phyloP scores from a whole-genome alignment of 2,113 vertebrate species.

The Pelvicachromis taeniatus region DNA sequence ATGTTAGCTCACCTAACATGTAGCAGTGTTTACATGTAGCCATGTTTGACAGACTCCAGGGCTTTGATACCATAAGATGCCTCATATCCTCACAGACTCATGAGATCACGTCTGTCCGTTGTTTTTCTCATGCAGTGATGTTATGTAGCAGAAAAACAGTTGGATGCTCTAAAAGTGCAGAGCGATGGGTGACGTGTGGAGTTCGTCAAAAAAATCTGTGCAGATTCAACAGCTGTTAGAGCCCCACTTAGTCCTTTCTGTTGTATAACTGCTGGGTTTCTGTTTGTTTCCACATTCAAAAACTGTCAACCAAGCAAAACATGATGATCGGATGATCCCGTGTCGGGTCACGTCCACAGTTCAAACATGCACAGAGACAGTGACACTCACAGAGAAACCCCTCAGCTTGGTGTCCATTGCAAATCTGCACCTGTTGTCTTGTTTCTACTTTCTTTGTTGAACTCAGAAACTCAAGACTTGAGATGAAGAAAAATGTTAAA shows the following conservation, averaged over 20 bases:
- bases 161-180: background rate
- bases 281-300: background rate
- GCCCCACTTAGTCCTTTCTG: background rate
- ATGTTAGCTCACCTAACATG: conserved; percentile 16
- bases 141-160: conserved; percentile 5
- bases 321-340: background rate
- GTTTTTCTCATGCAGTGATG: background rate
- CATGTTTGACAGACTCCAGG: conserved; percentile 31
- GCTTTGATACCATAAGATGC: conserved; percentile 51
- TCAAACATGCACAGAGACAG: background rate
- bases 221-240: background rate
- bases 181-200: background rate
- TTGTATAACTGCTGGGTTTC: background rate
- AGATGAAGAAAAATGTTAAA: conserved; percentile 68
- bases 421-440: conserved; percentile 74
- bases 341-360: background rate
- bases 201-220: background rate
- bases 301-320: background rate
- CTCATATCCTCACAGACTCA: conserved; percentile 11
- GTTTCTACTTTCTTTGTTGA: conserved; percentile 69
- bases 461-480: conserved; percentile 64
- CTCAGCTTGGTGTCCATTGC: conserved; percentile 9
- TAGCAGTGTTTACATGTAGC: conserved; percentile 54
- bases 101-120: background rate
- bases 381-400: background rate